Evolutionary conservation across 2,113 vertebrate genomes (phyloP).

Genomic region (Lontra canadensis): DNA sequence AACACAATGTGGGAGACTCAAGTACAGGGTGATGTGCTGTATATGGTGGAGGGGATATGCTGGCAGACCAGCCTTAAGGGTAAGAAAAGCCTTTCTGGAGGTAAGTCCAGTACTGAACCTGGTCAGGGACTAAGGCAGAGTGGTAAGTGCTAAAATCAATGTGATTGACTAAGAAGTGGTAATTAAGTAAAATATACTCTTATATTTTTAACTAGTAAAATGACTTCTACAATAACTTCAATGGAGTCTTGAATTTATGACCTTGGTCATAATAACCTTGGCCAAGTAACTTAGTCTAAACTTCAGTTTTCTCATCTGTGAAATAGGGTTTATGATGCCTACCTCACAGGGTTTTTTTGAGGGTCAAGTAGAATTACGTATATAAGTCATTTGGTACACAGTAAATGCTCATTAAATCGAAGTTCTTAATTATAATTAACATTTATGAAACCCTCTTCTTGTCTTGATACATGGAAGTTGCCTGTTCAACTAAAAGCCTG

Average conservation of each 20-base stretch:
- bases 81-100: not conserved
- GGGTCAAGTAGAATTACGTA: not conserved
- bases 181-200: not conserved
- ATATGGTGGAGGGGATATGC: fast-evolving
- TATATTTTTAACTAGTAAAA: constrained; percentile 10
- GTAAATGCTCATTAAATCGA: not conserved
- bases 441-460: not conserved
- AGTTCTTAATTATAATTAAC: not conserved
- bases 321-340: not conserved
- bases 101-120: not conserved
- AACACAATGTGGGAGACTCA: not conserved
- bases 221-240: not conserved
- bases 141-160: not conserved
- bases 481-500: not conserved
- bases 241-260: not conserved
- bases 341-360: not conserved
- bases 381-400: not conserved
- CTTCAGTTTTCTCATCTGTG: not conserved
- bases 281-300: not conserved
- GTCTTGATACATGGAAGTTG: not conserved
- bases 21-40: not conserved
- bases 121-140: not conserved
- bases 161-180: not conserved
- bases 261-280: not conserved
- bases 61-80: not conserved